Base-by-base conservation (phyloP, 2,888 invertebrate species). In the Glaucopsyche alexis region DNA sequence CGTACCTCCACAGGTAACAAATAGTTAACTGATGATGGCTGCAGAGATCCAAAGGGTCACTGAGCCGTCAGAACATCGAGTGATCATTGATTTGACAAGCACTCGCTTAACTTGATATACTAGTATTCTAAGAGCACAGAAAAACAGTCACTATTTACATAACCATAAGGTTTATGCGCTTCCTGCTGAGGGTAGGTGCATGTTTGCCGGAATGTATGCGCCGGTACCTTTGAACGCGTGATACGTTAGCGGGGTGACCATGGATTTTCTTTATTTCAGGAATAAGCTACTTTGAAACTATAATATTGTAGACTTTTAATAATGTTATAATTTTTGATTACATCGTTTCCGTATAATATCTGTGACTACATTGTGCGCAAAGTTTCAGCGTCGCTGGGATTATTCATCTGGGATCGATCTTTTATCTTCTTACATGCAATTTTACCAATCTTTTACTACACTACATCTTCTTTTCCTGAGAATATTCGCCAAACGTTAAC, bases 71-170 rank as follows among this genome's bases (percentile, higher is more conserved):
- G 74, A 71, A 74, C 72, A 75, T 80, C 79, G 75, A 81, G 78
- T 77, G 78, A 76, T 80, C 80, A 78, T 80, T 81, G 82, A 81
- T 81, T 81, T 81, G 82, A 81, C 80, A 80, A 78, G 76, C 78
- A 76, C 78, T 79, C 77, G 77, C 76, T 74, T 73, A 55, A 4
- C 8, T 40, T 47, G 55, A 2, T 65, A 66, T 19, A 38, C 29
- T 1, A 7, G 1, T 50, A 8, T 42, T 50, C 5, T 8, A 11
- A 16, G 29, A 4, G 40, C 38, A 70, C 3, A 16, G 13, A 7
- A 76, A 71, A 72, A 14, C 71, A 13, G 70, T 71, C 67, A 65
- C 73, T 79, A 75, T 72, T 8, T 0, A 0, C 0, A 16, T 19
- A n/a, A 0, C 0, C 8, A 72, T 76, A 74, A n/a, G 47, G 72